Evolutionary conservation across 1,140 invertebrate genomes (phyloP), one percentile per base, ranked within the genome.

Genomic region (Pemphigus obesinymphae): DNA sequence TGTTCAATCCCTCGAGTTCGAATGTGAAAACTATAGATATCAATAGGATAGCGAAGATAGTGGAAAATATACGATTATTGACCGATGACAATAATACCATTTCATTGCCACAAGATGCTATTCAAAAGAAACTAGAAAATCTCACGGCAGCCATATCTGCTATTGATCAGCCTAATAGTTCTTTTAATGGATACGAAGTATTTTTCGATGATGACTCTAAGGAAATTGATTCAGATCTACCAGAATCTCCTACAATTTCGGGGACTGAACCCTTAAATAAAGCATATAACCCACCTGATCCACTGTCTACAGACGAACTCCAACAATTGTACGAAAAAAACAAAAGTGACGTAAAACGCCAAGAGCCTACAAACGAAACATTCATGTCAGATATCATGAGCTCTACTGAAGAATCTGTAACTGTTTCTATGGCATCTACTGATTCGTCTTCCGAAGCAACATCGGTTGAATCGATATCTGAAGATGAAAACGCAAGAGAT

Each of bases 291-390:
- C 83, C 82, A 6, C 89, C 89, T 0, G 87, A 89, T 84, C 88
- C 88, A 2, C 26, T 89, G 3, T 86, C 86, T 43, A 68, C 87
- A 0, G 87, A 89, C 40, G 88, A 89, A 81, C 86, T 89, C 7
- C 85, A 84, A 26, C 85, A 84, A 26, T 83, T 85, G 1, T 86
- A 87, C 31, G 86, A 86, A 43, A 85, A 87, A 7, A 86, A 87
- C 26, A 88, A 86, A 82, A 88, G 87, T 66, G 88, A 89, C 76
- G 86, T 88, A 0, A 89, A 89, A 61, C 85, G 87, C 29, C 87
- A 88, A 82, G 84, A 88, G 68, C 84, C 85, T 15, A 83, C 8
- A 45, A 84, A 84, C 17, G 84, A 84, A 13, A 82, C 73, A 15
- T 29, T 13, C 8, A 26, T 43, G 26, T 55, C n/a, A 31, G 58